Base-by-base conservation (phyloP, 2,797 vertebrate genomes). In the Nannoperca obscura region DNA sequence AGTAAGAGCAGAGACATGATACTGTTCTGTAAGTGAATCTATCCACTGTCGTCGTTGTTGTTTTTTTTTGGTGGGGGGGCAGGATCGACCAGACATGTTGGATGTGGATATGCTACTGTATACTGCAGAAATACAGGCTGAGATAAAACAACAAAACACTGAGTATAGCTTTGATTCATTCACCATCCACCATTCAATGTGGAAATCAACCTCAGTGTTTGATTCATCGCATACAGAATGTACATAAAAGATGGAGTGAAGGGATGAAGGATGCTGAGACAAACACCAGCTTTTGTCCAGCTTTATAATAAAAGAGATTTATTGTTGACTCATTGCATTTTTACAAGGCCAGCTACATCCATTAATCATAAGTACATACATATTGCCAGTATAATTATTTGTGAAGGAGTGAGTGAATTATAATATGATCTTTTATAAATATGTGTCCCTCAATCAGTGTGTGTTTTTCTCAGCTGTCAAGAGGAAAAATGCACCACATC, bases 401-500 rank as follows among this genome's bases (percentile, higher is more conserved):
- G 52, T 46, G 60, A 60, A 30, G 7, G 10, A 19, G 20, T 24
- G n/a, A 30, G 36, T 64, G 34, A 57, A 46, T 59, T 22, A 38
- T 19, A 38, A 11, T 15, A 24, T 30, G 61, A 80, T 80, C 44
- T 64, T 22, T 55, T 54, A 50, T 63, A 17, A 24, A 68, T 69
- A 6, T 1, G 3, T 5, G 47, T 65, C 32, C 77, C 72, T 78
- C 34, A 44, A 65, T 81, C 54, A 32, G 24, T 38, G 19, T 27
- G 44, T 83, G 60, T 81, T 75, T 86, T 80, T 88, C 65, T 78
- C 53, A 71, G 55, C 64, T 58, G 38, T 79, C 49, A 38, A 52
- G 30, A 64, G 46, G 49, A 70, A 80, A 71, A 76, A 62, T 38
- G 27, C 59, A 69, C 77, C 78, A 54, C 86, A 89, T 92, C 88